Evolutionary conservation across 2,888 invertebrate species (phyloP), one percentile per base, ranked within the genome.

Genomic region (Tortricodes alternella): DNA sequence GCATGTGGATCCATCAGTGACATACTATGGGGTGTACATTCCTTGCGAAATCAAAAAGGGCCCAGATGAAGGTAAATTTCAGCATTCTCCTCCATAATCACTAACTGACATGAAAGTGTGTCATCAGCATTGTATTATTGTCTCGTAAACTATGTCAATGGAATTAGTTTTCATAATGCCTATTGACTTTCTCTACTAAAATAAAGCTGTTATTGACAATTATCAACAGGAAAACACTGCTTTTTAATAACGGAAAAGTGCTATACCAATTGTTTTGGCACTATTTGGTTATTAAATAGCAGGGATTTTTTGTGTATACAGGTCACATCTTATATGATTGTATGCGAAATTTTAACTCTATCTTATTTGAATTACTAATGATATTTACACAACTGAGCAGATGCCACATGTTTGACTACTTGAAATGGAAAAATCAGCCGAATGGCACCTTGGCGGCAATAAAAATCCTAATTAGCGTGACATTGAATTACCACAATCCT

Each of bases 41-140:
- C 90, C 91, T n/a, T 90, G 89, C 64, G 91, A 91, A 77, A 81
- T 89, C 19, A 91, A 90, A 59, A 88, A 89, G 68, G 90, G 88
- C 32, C 85, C 87, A 2, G 91, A 91, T 74, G 91, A 90, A 89
- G 89, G 91, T 89, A 73, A 65, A 58, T 63, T 9, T 58, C 46
- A 34, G 11, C 32, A 16, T 11, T 29, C 43, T 35, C 44, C 49
- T 49, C n/a, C 29, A 9, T 44, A 44, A 50, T 50, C 41, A 27
- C 48, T n/a, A 29, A 11, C 9, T 38, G 16, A 46, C 35, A 18
- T 18, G 32, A 38, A 43, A 49, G 23, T 55, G 21, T 35, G 55
- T 49, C 39, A 35, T 18, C 43, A 35, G 55, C 44, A 35, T 52
- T 43, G 27, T 21, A 4, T 24, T 56, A 48, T 29, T 56, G 37